A percentile compares a stretch with the other conserved stretches of the same genome.
Evolutionary conservation across 2,113 vertebrate genomes (phyloP).

Genomic region (Pelusios castaneus): DNA sequence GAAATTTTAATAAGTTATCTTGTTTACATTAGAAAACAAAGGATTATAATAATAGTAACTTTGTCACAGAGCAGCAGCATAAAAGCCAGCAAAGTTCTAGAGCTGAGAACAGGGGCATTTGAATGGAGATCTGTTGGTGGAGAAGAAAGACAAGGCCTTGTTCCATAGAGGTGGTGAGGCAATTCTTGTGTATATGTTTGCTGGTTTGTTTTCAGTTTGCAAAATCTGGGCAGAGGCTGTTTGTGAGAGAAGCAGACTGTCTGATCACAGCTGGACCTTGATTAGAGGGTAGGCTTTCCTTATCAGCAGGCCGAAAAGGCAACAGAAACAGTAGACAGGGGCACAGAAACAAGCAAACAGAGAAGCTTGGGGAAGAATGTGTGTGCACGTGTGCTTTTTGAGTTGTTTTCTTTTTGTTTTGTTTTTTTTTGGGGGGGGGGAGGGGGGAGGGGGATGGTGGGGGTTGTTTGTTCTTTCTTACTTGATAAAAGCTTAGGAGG

Average conservation of each 20-base stretch:
- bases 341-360: no score
- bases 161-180: no score
- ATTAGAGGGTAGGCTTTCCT: background rate
- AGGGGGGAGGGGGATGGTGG: no score
- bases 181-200: no score
- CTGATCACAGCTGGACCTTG: background rate
- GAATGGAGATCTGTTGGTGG: background rate
- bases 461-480: background rate
- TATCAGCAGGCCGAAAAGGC: background rate
- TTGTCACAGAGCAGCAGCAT: background rate
- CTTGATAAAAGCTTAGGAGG: background rate
- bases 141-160: no score
- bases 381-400: no score
- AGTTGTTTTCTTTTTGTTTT: no score
- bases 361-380: no score
- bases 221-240: background rate
- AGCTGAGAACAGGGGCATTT: background rate
- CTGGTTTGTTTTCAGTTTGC: background rate
- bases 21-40: background rate
- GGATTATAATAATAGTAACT: background rate
- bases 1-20: background rate
- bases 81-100: background rate
- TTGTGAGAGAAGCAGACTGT: background rate
- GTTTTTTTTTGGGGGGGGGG: no score
- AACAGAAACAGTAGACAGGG: no score